Conservation (phyloP, 2,888 invertebrate genomes). For the Calameuta idolon region DNA sequence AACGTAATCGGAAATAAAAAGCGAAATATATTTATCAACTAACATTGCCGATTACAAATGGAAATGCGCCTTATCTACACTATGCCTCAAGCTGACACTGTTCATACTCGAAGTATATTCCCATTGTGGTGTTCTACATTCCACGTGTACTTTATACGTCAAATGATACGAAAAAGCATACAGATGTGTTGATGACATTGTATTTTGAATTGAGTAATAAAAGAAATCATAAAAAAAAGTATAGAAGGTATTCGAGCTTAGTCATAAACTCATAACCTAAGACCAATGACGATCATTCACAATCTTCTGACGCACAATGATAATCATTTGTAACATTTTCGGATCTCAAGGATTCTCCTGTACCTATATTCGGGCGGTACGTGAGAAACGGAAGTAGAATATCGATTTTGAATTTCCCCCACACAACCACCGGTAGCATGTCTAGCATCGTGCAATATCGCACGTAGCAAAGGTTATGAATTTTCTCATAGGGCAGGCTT, state of each 20-base stretch:
- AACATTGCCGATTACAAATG: background rate
- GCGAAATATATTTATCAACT: background rate
- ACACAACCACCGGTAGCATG: background rate
- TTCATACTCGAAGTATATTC: background rate
- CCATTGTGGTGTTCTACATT: background rate
- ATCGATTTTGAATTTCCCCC: slow-evolving; percentile 8
- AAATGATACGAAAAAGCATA: background rate
- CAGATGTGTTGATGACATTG: background rate
- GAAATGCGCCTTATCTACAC: background rate
- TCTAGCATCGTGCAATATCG: background rate
- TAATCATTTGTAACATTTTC: background rate
- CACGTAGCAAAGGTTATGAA: background rate
- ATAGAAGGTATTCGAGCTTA: background rate
- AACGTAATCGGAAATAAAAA: background rate
- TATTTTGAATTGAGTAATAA: background rate
- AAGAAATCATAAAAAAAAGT: background rate
- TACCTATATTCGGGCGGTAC: background rate
- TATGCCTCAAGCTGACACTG: background rate
- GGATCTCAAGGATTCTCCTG: background rate
- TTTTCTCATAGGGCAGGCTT: background rate
- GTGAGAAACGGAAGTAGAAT: background rate
- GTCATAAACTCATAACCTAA: background rate
- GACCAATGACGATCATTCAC: background rate
- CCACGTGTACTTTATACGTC: background rate
- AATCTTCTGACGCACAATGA: background rate